Conservation (phyloP, 2,797 vertebrate genomes). For the Staurois parvus region DNA sequence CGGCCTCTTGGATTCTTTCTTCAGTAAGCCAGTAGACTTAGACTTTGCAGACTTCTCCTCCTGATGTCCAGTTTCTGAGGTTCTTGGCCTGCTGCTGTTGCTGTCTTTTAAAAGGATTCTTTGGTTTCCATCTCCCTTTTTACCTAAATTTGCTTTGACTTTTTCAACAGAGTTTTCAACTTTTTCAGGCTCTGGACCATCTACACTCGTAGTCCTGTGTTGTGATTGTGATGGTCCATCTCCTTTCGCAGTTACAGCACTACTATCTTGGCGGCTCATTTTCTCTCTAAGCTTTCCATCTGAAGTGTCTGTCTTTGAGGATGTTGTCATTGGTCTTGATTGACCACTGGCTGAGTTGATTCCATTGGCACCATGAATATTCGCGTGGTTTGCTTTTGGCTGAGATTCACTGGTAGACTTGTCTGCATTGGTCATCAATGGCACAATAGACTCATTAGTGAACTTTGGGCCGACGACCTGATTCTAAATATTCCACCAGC, state of each 20-base stretch:
- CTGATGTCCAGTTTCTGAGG: constrained; percentile 68
- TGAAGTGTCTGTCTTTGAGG: constrained; percentile 68
- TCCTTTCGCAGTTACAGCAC: constrained; percentile 31
- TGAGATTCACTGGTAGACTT: constrained; percentile 49
- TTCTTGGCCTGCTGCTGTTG: constrained; percentile 65
- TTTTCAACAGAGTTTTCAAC: constrained; percentile 65
- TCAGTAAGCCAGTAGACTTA: constrained; percentile 77
- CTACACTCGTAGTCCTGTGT: constrained; percentile 62
- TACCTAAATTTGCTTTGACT: constrained; percentile 60
- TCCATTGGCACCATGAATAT: constrained; percentile 66
- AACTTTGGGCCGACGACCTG: constrained; percentile 85
- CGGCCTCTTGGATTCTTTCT: constrained; percentile 78
- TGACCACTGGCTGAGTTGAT: constrained; percentile 68
- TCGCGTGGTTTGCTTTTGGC: constrained; percentile 58
- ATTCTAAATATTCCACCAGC: constrained; percentile 89
- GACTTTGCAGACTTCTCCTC: constrained; percentile 81
- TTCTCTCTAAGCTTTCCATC: constrained; percentile 74
- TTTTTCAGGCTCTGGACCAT: constrained; percentile 68
- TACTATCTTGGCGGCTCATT: constrained; percentile 74
- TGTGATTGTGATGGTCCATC: constrained; percentile 56
- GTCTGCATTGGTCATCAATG: constrained; percentile 70
- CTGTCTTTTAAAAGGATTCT: constrained; percentile 52
- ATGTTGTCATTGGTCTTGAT: constrained; percentile 64
- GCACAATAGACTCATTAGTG: constrained; percentile 83
- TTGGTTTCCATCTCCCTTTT: constrained; percentile 66